These are phyloP conservation scores for Calypte anna DNA, from an alignment of 2,113 vertebrate genomes.

Conservation along the genomic window DNA sequence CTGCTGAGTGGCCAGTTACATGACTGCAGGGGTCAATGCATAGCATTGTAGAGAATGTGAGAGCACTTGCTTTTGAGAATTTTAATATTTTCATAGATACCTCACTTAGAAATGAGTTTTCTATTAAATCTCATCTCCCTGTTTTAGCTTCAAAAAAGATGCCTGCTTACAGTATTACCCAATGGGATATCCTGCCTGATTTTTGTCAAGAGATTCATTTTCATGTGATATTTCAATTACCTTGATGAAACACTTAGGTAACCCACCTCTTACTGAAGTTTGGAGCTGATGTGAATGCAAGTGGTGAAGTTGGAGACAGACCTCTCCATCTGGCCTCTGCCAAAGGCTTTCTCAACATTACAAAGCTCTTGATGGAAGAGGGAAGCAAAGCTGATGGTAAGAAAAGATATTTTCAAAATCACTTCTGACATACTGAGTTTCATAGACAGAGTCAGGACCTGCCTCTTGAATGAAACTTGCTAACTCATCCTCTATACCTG, in stretches of 20 bases:
- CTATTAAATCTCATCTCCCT: background rate
- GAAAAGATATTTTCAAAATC: background rate
- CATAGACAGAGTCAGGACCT: background rate
- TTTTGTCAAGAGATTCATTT: background rate
- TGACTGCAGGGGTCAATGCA: background rate
- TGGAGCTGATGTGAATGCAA: conserved; percentile 88
- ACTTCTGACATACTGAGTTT: background rate
- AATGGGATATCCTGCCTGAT: background rate
- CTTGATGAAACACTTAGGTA: conserved; percentile 74
- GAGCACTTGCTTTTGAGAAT: background rate
- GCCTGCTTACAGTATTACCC: rapidly evolving
- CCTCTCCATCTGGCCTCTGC: conserved; percentile 92
- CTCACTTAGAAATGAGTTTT: background rate
- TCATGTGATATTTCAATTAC: background rate
- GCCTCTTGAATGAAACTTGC: background rate
- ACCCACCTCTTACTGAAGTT: conserved; percentile 89
- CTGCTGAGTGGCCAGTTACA: conserved; percentile 1
- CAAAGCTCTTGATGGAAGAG: conserved; percentile 88
- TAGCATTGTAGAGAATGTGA: background rate
- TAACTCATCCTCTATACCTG: rapidly evolving
- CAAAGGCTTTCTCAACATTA: conserved; percentile 88
- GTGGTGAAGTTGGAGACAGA: conserved; percentile 93
- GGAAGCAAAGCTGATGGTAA: conserved; percentile 88
- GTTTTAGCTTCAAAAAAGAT: background rate
- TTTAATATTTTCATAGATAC: background rate